A percentile compares a stretch with the other conserved stretches of the same genome.
Conservation (phyloP, 1,140 invertebrate species). For the Eupeodes corollae region DNA sequence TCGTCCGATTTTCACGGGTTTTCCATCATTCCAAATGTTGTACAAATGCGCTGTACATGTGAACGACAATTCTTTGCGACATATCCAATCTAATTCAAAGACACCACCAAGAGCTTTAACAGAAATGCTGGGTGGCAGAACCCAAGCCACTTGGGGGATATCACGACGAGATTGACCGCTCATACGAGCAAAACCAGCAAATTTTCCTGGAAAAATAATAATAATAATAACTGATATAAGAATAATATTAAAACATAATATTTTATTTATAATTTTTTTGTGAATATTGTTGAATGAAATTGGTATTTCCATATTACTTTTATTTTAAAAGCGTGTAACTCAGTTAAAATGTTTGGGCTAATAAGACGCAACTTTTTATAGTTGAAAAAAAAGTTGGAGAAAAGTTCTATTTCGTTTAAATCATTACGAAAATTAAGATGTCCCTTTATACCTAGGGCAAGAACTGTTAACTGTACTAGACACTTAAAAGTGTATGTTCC, state of each 20-base stretch:
- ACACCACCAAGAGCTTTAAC: conserved; percentile 88
- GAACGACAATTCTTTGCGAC: conserved; percentile 86
- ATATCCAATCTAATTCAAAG: conserved; percentile 95
- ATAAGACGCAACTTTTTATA: background rate
- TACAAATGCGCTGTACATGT: conserved; percentile 85
- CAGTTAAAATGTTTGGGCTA: background rate
- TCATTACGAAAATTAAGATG: no score
- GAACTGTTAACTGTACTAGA: no score
- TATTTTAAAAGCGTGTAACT: background rate
- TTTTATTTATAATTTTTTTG: no score
- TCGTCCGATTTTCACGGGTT: conserved; percentile 95
- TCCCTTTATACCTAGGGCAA: no score
- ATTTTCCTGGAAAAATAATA: conserved; percentile 43
- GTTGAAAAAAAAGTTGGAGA: background rate
- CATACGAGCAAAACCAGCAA: conserved; percentile 83
- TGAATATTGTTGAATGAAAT: no score
- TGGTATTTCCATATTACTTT: no score
- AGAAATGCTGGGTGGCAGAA: conserved; percentile 86
- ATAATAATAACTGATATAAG: no score
- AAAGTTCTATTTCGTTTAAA: no score
- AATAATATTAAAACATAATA: no score
- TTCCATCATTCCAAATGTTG: conserved; percentile 97
- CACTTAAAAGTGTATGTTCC: no score
- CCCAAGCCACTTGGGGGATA: conserved; percentile 84
- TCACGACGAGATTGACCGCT: conserved; percentile 79